These are phyloP conservation scores for Pseudoips prasinana DNA, from an alignment of 2,888 invertebrate genomes.

Conservation along the genomic window DNA sequence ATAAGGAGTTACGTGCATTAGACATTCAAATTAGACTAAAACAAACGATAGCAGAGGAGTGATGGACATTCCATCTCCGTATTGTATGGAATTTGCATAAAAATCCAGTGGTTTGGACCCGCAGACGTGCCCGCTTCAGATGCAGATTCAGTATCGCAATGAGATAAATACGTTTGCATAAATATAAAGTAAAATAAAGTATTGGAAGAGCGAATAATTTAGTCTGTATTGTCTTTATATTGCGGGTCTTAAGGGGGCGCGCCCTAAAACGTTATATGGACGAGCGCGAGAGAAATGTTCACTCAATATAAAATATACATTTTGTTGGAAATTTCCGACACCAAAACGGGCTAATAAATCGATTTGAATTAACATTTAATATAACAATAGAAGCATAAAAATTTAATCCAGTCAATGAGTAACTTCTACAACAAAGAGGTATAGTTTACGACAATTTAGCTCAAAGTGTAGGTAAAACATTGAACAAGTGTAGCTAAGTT, in stretches of 20 bases:
- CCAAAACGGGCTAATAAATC: no score
- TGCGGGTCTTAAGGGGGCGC: neutral
- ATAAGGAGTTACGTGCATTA: constrained; percentile 55
- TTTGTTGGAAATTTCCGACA: no score
- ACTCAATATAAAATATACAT: no score
- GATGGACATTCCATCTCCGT: constrained; percentile 74
- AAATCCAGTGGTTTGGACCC: constrained; percentile 51
- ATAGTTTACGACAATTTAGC: no score
- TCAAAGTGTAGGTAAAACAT: no score
- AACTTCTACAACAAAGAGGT: no score
- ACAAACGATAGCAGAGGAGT: constrained; percentile 54
- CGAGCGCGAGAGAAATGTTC: no score
- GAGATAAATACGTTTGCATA: constrained; percentile 48
- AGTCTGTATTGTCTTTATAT: constrained; percentile 20
- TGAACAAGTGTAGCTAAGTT: no score
- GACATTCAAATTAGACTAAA: constrained; percentile 75
- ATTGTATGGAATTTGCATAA: constrained; percentile 71
- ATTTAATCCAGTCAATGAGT: no score
- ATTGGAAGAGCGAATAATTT: constrained; percentile 42
- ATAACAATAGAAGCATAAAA: no score
- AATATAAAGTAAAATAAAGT: constrained; percentile 41
- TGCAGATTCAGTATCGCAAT: constrained; percentile 64
- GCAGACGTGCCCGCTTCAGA: constrained; percentile 52
- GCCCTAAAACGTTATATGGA: no score
- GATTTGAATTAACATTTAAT: no score